Conservation (phyloP, 2,113 vertebrate genomes). For the Abramis brama region DNA sequence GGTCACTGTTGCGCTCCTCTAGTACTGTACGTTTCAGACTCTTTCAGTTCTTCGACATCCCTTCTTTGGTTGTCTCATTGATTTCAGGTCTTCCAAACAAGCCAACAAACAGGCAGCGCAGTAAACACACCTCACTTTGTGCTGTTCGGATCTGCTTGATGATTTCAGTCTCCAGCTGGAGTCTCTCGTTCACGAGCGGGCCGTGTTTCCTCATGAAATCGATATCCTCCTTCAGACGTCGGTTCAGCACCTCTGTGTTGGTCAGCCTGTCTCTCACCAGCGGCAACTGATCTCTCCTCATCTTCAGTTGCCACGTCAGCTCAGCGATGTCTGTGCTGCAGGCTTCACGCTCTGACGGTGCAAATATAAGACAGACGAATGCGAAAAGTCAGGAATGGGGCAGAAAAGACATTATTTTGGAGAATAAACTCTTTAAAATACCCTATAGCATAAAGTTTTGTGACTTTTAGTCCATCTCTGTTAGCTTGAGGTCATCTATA, state of each 20-base stretch:
- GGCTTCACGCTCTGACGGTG: slow-evolving; percentile 73
- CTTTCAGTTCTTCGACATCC: slow-evolving; percentile 2
- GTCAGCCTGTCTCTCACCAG: slow-evolving; percentile 64
- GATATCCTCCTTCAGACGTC: slow-evolving; percentile 69
- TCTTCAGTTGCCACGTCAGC: slow-evolving; percentile 74
- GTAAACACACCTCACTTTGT: slow-evolving; percentile 70
- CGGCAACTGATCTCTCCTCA: slow-evolving; percentile 61
- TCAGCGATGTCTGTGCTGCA: slow-evolving; percentile 73
- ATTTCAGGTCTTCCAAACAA: slow-evolving; percentile 24
- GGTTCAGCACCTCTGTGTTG: slow-evolving; percentile 66
- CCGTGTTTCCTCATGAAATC: slow-evolving; percentile 76
- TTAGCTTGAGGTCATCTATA: not conserved
- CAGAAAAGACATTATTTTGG: not conserved
- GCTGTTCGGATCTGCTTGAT: slow-evolving; percentile 57
- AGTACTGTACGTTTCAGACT: not conserved
- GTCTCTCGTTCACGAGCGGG: slow-evolving; percentile 79
- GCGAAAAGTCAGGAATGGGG: not conserved
- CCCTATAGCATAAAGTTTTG: not conserved
- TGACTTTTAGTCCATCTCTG: not conserved
- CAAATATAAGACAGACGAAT: slow-evolving; percentile 6
- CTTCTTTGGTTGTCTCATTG: slow-evolving; percentile 29
- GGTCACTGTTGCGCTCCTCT: not conserved
- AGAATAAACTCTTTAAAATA: not conserved
- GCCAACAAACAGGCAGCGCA: slow-evolving; percentile 2
- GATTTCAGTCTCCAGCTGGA: slow-evolving; percentile 66